phyloP scores from a whole-genome alignment of 2,888 invertebrate genomes.

The Ectemnius lituratus region DNA sequence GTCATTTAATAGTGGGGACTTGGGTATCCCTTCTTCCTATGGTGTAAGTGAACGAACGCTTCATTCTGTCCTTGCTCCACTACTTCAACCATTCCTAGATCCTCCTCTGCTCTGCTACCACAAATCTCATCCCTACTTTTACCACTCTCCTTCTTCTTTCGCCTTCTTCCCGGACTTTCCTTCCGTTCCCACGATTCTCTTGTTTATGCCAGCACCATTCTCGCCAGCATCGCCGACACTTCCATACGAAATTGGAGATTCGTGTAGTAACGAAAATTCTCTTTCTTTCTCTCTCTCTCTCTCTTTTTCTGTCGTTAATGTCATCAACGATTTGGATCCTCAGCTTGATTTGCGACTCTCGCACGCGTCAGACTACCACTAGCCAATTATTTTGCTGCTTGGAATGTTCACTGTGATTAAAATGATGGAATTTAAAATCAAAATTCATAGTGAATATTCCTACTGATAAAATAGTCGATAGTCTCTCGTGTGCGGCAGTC shows the following conservation, averaged over 20 bases:
- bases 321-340: not conserved
- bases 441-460: not conserved
- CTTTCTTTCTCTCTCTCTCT: conserved; percentile 6
- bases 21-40: conserved; percentile 58
- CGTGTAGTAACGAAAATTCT: conserved; percentile 42
- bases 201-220: conserved; percentile 44
- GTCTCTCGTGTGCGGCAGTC: too few relatives aligned
- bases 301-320: too few relatives aligned
- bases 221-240: conserved; percentile 14
- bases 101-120: conserved; percentile 35
- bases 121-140: conserved; percentile 27
- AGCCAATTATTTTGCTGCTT: not conserved
- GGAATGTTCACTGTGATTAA: not conserved
- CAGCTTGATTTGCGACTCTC: not conserved
- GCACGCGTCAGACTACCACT: not conserved
- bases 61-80: conserved; percentile 51
- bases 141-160: conserved; percentile 26
- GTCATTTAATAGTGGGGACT: conserved; percentile 64
- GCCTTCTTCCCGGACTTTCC: conserved; percentile 25
- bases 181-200: conserved; percentile 55
- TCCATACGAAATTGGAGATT: conserved; percentile 51
- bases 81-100: not conserved
- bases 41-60: conserved; percentile 27
- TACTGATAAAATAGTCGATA: not conserved
- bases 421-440: not conserved